Evolutionary conservation across 2,113 vertebrate genomes (phyloP).

Genomic region (Corythaeola cristata): DNA sequence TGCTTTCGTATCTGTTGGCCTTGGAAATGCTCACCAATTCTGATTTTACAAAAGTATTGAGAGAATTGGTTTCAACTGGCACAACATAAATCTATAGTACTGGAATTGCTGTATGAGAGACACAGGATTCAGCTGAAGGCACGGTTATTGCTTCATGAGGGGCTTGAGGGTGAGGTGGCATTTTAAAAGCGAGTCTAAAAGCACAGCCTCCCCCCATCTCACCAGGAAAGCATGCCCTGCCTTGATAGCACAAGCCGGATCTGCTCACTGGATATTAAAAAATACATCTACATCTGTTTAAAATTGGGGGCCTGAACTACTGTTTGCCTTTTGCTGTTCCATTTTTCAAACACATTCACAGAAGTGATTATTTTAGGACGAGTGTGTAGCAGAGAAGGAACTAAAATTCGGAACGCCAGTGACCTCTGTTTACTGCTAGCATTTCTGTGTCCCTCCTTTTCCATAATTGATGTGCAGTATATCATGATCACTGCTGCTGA

Average conservation of each 20-base stretch:
- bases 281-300: background rate
- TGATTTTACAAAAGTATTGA: background rate
- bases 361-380: background rate
- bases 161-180: background rate
- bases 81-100: background rate
- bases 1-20: background rate
- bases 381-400: background rate
- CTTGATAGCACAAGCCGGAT: background rate
- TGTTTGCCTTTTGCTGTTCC: background rate
- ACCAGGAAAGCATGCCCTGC: background rate
- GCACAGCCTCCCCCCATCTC: background rate
- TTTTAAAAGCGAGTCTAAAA: background rate
- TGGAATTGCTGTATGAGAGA: background rate
- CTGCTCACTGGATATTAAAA: background rate
- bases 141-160: background rate
- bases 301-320: background rate
- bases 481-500: background rate
- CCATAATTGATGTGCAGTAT: background rate
- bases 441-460: background rate
- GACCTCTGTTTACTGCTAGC: background rate
- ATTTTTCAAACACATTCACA: background rate
- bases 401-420: background rate
- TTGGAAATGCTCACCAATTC: background rate
- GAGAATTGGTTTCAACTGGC: background rate
- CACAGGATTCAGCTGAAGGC: background rate